Conservation (phyloP, 2,888 invertebrate species). For the Nomada goodeniana region DNA sequence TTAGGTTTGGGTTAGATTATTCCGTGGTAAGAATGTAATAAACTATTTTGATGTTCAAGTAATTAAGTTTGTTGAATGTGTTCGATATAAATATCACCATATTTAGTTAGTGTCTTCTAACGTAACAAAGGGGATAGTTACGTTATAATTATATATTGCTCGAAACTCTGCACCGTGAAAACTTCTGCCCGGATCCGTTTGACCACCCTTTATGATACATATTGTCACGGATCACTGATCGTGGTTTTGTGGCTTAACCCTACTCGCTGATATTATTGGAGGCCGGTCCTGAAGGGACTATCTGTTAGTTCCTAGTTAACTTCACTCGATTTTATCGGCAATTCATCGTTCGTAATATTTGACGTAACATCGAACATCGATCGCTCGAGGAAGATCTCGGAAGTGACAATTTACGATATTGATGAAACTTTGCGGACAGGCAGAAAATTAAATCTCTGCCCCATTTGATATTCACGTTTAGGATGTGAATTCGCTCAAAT, state of each 20-base stretch:
- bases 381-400: too few species aligned
- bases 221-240: slow-evolving; percentile 40
- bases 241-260: slow-evolving; percentile 46
- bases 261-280: slow-evolving; percentile 41
- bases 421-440: too few species aligned
- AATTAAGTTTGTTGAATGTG: not conserved
- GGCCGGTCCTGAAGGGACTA: slow-evolving; percentile 28
- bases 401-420: too few species aligned
- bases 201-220: slow-evolving; percentile 38
- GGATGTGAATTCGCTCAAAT: too few species aligned
- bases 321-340: slow-evolving; percentile 16
- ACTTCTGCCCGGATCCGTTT: slow-evolving; percentile 34
- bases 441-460: too few species aligned
- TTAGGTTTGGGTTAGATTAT: too few species aligned
- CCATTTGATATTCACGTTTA: too few species aligned
- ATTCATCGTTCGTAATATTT: slow-evolving; percentile 11
- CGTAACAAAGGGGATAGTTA: slow-evolving; percentile 24
- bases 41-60: too few species aligned
- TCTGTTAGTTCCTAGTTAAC: slow-evolving; percentile 36
- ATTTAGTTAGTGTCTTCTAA: not conserved
- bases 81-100: not conserved
- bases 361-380: not conserved
- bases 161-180: slow-evolving; percentile 33
- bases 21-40: too few species aligned
- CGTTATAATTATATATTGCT: slow-evolving; percentile 35